Evolutionary conservation across 64 coral and sea anemone species (phyloP), one percentile per base, ranked within the genome.

Genomic region (Montipora sp.): DNA sequence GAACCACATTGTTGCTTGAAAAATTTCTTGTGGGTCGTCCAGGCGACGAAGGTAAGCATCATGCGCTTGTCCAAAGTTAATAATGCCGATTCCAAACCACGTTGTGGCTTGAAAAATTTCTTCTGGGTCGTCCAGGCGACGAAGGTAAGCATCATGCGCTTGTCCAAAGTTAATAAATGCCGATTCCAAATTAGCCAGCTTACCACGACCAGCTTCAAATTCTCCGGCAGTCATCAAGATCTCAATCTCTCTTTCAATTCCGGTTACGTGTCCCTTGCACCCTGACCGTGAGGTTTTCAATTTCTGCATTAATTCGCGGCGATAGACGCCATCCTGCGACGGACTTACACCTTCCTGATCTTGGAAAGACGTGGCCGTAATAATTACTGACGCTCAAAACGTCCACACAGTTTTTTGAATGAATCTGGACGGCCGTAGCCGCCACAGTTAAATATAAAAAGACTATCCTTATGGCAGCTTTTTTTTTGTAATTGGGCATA

Each of bases 351-450:
- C 68, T 71, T 23, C 19, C 4, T 71, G 68, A 14, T 71, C 68
- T 71, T 71, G 68, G 21, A 23, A 71, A 23, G 20, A 71, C 68
- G 18, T 8, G 18, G 21, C 68, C 20, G 20, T n/a, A 23, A 71
- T 71, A 22, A 7, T 71, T 21, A 71, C 20, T 14, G 68, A 23
- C 68, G 68, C 68, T 23, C 68, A 23, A n/a, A 23, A 71, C 68
- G 23, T 71, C 68, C 61, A 12, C 61, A 71, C 68, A 71, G 68
- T 71, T 71, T 71, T 71, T 71, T 66, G 68, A 71, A 71, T 71
- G 20, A 71, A 71, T 71, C 18, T 71, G 68, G 20, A n/a, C 68
- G 5, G 20, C 68, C 20, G 20, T 22, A 7, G 68, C 68, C 19
- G 18, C 20, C 18, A 71, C 68, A 23, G 68, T 23, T 23, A 71